Conservation (phyloP, 2,888 invertebrate species). For the Diadegma fenestrale region DNA sequence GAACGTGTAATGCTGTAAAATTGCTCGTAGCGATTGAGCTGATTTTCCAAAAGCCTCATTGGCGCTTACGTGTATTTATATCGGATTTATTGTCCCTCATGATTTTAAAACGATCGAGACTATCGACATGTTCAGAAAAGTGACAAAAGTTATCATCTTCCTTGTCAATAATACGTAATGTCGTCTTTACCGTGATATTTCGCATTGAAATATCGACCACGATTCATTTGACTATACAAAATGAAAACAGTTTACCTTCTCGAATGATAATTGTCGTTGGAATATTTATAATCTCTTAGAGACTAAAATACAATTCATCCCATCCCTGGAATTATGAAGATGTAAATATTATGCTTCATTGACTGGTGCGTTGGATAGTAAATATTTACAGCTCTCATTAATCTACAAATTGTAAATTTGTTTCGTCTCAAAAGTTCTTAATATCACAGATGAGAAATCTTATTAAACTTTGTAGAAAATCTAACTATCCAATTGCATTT, state of each 20-base stretch:
- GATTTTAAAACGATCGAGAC: neutral
- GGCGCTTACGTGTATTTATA: neutral
- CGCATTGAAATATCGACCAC: neutral
- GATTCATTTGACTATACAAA: neutral
- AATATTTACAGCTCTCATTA: conserved; percentile 2
- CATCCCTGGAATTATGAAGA: neutral
- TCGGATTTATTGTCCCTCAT: neutral
- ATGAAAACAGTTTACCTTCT: neutral
- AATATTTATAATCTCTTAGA: neutral
- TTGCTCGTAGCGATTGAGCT: neutral
- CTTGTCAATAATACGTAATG: neutral
- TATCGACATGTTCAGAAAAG: neutral
- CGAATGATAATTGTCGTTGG: neutral
- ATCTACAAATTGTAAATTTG: neutral
- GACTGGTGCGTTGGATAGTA: neutral
- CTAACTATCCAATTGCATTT: neutral
- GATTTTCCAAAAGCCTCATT: neutral
- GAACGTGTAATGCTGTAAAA: neutral
- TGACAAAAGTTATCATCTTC: neutral
- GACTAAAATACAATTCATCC: neutral
- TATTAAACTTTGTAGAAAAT: neutral
- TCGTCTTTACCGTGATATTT: neutral
- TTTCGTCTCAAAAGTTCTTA: conserved; percentile 20
- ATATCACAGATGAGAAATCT: conserved; percentile 39
- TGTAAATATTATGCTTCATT: neutral